Conservation (phyloP, 2,113 vertebrate genomes). For the Calidris pugnax region DNA sequence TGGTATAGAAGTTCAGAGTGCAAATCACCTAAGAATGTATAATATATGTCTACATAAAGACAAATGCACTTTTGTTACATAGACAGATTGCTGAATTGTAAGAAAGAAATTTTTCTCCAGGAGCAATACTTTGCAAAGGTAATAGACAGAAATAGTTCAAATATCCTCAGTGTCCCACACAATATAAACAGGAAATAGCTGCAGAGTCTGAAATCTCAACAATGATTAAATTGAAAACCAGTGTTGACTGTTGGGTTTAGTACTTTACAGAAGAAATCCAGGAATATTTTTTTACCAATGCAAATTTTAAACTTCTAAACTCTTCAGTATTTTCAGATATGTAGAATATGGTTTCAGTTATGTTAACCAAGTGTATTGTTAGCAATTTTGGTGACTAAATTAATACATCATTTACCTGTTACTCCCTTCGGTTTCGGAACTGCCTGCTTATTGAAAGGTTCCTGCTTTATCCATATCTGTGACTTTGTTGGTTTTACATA, state of each 20-base stretch:
- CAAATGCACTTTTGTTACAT: not conserved
- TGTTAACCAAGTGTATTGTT: not conserved
- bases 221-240: not conserved
- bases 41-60: not conserved
- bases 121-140: not conserved
- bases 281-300: not conserved
- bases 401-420: not conserved
- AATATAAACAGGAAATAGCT: not conserved
- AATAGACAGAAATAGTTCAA: not conserved
- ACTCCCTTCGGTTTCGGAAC: not conserved
- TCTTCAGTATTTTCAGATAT: not conserved
- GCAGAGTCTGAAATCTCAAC: not conserved
- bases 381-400: not conserved
- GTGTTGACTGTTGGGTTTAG: not conserved
- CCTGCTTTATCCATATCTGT: not conserved
- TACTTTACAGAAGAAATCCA: not conserved
- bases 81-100: not conserved
- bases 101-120: not conserved
- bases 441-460: not conserved
- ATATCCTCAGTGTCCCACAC: not conserved
- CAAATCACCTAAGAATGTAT: not conserved
- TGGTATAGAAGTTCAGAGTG: not conserved
- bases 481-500: not conserved
- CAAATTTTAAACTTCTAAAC: not conserved
- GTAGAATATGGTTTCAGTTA: not conserved